phyloP scores from a whole-genome alignment of 2,888 invertebrate genomes.

The Drosophila quasianomalipes region DNA sequence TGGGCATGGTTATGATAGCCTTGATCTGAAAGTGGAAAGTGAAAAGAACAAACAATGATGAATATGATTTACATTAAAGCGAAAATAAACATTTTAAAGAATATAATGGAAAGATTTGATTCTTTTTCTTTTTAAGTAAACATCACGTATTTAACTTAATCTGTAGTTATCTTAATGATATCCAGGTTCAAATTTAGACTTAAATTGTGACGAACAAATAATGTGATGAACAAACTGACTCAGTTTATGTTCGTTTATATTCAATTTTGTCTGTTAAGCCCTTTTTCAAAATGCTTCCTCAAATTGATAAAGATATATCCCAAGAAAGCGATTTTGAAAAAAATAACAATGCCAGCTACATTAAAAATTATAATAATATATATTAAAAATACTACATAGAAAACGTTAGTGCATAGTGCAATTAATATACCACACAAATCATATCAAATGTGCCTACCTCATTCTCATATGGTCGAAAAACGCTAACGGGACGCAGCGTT shows the following conservation, averaged over 20 bases:
- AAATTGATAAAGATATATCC: background rate
- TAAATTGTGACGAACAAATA: background rate
- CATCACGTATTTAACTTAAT: background rate
- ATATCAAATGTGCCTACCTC: conserved; percentile 87
- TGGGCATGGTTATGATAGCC: conserved; percentile 88
- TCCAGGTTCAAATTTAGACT: background rate
- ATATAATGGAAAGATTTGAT: background rate
- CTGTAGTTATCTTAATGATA: background rate
- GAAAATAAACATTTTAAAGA: background rate
- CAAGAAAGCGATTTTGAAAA: background rate
- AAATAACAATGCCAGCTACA: background rate
- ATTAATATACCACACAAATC: background rate
- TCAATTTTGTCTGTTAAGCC: background rate
- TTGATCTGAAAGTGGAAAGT: conserved; percentile 86
- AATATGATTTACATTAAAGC: background rate
- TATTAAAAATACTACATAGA: background rate
- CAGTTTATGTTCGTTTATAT: background rate
- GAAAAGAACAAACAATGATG: background rate
- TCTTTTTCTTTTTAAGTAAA: background rate
- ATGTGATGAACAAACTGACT: background rate
- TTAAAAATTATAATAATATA: background rate
- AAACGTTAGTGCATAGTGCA: background rate
- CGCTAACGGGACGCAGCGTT: conserved; percentile 93
- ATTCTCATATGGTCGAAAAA: conserved; percentile 96
- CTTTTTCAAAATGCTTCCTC: background rate